Evolutionary conservation across 2,888 invertebrate species (phyloP), one percentile per base, ranked within the genome.

Genomic region (Herminia tarsipennalis): DNA sequence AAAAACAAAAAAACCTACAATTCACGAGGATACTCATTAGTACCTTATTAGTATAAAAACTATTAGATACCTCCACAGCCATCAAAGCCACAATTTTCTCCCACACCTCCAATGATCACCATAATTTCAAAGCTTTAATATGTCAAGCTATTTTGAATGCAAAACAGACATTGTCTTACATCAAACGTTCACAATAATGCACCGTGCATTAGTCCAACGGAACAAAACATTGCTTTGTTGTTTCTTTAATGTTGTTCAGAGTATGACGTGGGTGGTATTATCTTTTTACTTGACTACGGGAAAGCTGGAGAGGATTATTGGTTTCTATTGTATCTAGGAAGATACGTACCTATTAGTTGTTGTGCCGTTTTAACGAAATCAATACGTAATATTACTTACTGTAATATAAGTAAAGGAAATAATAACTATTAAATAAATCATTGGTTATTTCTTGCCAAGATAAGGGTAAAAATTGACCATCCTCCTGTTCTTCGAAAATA

Each of bases 91-190:
- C 37, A 18, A 32, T 18, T 6, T 20, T 30, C 32, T 16, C 21
- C 35, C 14, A 12, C 5, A 21, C 5, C 14, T 30, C 29, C 18
- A 30, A 25, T 24, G 12, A 25, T 40, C 33, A 36, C 1, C 30
- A 34, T 29, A 24, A 29, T 30, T 40, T 56, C 44, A 47, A 27
- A 45, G 49, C 37, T 45, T 9, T 22, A 42, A 50, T 52, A 54
- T 54, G 32, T 42, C 34, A 40, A 25, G 13, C 30, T 35, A 42
- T 30, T 45, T 17, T 20, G 50, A 49, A 64, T 64, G 58, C 40
- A 37, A 64, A 64, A 37, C 40, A 64, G 54, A 49, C 46, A 55
- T 57, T 64, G 52, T 64, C 33, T 55, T 35, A 39, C 41, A 35
- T 45, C 51, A 42, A 25, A 47, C 29, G 37, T n/a, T 55, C 12